Base-by-base conservation (phyloP, 2,888 invertebrate species). In the Pantelozetes paolii region DNA sequence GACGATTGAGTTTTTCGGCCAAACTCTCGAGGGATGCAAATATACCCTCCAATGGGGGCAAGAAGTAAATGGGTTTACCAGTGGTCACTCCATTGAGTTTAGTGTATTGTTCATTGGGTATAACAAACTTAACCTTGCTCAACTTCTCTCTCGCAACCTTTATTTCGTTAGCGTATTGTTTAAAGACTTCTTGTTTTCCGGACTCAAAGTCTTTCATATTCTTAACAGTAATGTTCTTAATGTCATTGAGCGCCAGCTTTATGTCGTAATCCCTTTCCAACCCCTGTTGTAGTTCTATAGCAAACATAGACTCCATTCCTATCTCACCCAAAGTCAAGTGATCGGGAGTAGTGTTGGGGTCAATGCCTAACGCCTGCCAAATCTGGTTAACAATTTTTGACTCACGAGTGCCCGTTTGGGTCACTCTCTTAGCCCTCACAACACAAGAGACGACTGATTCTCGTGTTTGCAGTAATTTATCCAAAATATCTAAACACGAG, bases 221-320 rank as follows among this genome's bases (percentile, higher is more conserved):
- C 36, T 87, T 89, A 80, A 95, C 90, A 0, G 92, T 93, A 64
- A 95, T 85, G 71, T 85, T 87, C 76, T 96, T 87, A 79, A 97
- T 94, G 83, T 96, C 95, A 82, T 92, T 92, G 78, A 94, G 91
- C 77, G 91, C 89, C 76, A 98, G 85, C 28, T 92, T 89, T 75
- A 97, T 84, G 83, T 98, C 96, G 84, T 90, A 95, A 80, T 91
- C 92, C 74, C 94, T 87, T 83, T 96, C 96, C 72, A 97, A 84
- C 0, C 92, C 92, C 84, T 96, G 96, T 82, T 97, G 97, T 81
- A 99, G 94, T 86, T 99, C 98, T 1, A 98, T 95, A 62, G 96
- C 96, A 97, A 98, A 98, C 78, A 99, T 85, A 1, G 97, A 97
- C 82, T 99, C 98, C 89, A 99, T 92, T 76, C 98, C 98, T 48